Conservation (phyloP, 2,113 vertebrate species). For the Macroglossus sobrinus region DNA sequence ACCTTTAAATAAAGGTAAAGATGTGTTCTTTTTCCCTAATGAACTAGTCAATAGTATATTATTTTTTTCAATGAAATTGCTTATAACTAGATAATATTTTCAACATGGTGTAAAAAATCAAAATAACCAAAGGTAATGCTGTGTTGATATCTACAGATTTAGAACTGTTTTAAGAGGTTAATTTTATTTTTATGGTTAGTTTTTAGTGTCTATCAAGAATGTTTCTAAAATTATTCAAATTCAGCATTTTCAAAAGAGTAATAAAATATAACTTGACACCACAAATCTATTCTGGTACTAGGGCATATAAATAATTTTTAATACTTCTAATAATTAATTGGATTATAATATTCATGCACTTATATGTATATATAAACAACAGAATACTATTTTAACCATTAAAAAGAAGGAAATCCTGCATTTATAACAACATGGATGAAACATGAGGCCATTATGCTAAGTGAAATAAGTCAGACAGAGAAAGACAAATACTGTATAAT, state of each 20-base stretch:
- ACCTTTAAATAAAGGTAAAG: constrained; percentile 10
- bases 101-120: constrained; percentile 24
- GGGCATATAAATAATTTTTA: background rate
- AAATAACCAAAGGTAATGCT: background rate
- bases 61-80: background rate
- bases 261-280: background rate
- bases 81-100: constrained; percentile 3
- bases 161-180: background rate
- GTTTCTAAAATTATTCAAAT: background rate
- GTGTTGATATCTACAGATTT: background rate
- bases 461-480: background rate
- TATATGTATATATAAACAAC: background rate
- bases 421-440: background rate
- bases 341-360: background rate
- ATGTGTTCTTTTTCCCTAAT: background rate
- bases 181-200: background rate
- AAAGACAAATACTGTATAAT: background rate
- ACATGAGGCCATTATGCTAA: background rate
- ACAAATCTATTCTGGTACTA: background rate
- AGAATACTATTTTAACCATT: background rate
- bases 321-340: background rate
- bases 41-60: constrained; percentile 13
- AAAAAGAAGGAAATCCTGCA: background rate
- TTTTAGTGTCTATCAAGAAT: constrained; percentile 13
- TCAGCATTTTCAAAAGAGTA: constrained; percentile 3